Conservation (phyloP, 1,140 invertebrate genomes). For the Whitmania pigra region DNA sequence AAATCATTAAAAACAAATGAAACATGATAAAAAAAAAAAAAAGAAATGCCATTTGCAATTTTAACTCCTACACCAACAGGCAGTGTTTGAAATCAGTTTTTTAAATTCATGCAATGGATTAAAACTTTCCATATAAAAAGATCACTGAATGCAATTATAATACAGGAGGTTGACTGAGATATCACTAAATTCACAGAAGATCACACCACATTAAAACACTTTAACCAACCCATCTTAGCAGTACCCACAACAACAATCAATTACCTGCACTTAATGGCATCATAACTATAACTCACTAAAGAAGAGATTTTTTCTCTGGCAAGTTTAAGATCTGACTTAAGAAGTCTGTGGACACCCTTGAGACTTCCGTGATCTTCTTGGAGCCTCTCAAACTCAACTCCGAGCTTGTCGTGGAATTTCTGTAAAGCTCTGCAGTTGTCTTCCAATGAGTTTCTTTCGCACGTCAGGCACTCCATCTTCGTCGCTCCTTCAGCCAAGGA, state of each 20-base stretch:
- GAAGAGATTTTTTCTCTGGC: neutral
- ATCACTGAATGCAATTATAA: too few relatives aligned
- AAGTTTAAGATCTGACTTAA: slow-evolving; percentile 5
- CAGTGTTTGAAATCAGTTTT: neutral
- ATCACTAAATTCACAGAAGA: neutral
- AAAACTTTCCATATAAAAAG: neutral
- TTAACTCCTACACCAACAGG: neutral
- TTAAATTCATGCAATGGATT: too few relatives aligned
- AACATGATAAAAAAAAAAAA: too few relatives aligned
- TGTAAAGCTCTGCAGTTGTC: slow-evolving; percentile 1
- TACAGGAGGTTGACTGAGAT: too few relatives aligned
- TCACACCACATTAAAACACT: neutral
- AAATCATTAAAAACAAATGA: too few relatives aligned
- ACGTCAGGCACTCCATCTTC: neutral
- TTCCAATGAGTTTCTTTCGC: slow-evolving; percentile 1
- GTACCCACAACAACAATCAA: neutral
- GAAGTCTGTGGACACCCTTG: neutral
- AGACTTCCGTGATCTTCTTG: neutral
- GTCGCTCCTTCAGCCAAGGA: neutral
- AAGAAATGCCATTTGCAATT: too few relatives aligned
- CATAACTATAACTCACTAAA: neutral
- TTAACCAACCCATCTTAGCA: neutral
- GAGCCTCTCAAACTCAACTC: slow-evolving; percentile 2
- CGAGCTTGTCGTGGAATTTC: slow-evolving; percentile 1
- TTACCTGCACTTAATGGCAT: too few relatives aligned